Conservation (phyloP, 2,113 vertebrate genomes). For the Clarias batrachus region DNA sequence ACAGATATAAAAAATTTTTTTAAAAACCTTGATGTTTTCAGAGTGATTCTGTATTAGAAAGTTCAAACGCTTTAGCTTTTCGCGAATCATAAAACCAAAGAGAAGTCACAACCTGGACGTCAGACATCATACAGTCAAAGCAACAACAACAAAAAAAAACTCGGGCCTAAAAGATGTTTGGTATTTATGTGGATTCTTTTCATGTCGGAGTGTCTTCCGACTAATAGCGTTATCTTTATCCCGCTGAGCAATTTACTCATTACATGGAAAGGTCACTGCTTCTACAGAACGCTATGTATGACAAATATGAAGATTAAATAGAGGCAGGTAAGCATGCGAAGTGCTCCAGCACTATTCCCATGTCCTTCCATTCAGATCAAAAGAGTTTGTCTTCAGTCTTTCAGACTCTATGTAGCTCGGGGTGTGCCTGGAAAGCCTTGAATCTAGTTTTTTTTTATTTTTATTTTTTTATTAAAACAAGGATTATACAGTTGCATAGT, state of each 20-base stretch:
- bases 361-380: conserved; percentile 48
- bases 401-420: conserved; percentile 3
- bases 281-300: conserved; percentile 44
- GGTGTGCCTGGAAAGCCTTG: background rate
- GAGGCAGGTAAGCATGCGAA: conserved; percentile 21
- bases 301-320: conserved; percentile 57
- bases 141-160: no score
- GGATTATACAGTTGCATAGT: background rate
- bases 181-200: conserved; percentile 11
- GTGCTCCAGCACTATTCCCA: background rate
- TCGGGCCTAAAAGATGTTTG: background rate
- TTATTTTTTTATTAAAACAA: conserved; percentile 4
- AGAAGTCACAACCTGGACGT: background rate
- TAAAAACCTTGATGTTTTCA: background rate
- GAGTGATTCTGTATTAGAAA: background rate
- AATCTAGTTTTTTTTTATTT: conserved; percentile 5
- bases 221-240: conserved; percentile 56
- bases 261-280: conserved; percentile 57
- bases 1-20: background rate
- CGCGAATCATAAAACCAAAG: background rate
- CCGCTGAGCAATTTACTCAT: conserved; percentile 54
- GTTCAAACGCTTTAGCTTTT: background rate
- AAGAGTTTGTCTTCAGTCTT: conserved; percentile 48
- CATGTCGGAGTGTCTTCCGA: conserved; percentile 35
- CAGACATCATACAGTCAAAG: background rate